These are phyloP conservation scores for Wasmannia auropunctata DNA, from an alignment of 1,140 invertebrate species.

Conservation along the genomic window DNA sequence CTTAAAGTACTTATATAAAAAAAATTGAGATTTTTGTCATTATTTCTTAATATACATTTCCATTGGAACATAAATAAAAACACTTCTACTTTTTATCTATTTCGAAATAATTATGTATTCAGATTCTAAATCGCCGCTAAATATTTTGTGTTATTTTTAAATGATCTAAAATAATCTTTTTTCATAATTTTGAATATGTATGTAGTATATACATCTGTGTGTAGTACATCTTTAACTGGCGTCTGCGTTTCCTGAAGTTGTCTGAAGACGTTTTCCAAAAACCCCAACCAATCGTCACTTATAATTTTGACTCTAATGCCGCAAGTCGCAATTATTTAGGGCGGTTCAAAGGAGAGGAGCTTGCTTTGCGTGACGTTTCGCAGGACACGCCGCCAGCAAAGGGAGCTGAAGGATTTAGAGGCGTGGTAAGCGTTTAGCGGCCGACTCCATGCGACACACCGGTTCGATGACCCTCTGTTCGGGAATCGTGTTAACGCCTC, in stretches of 20 bases:
- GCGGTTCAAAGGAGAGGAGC: not conserved
- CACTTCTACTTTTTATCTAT: too few relatives aligned
- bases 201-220: too few relatives aligned
- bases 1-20: too few relatives aligned
- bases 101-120: too few relatives aligned
- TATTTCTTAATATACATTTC: too few relatives aligned
- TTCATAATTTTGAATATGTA: too few relatives aligned
- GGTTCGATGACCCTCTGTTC: slow-evolving; percentile 31
- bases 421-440: slow-evolving; percentile 70
- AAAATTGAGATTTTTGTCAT: too few relatives aligned
- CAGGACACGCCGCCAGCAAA: not conserved
- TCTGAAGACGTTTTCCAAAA: not conserved
- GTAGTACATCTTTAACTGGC: too few relatives aligned
- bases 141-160: too few relatives aligned
- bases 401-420: slow-evolving; percentile 62
- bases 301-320: not conserved
- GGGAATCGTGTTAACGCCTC: slow-evolving; percentile 74
- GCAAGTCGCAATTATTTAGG: not conserved
- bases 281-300: not conserved
- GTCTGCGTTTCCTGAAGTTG: not conserved
- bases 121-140: too few relatives aligned
- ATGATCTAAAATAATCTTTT: too few relatives aligned
- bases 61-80: too few relatives aligned
- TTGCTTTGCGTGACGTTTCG: slow-evolving; percentile 7
- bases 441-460: slow-evolving; percentile 27